Conservation (phyloP, 1,140 invertebrate genomes). For the Heliothis subflexa region DNA sequence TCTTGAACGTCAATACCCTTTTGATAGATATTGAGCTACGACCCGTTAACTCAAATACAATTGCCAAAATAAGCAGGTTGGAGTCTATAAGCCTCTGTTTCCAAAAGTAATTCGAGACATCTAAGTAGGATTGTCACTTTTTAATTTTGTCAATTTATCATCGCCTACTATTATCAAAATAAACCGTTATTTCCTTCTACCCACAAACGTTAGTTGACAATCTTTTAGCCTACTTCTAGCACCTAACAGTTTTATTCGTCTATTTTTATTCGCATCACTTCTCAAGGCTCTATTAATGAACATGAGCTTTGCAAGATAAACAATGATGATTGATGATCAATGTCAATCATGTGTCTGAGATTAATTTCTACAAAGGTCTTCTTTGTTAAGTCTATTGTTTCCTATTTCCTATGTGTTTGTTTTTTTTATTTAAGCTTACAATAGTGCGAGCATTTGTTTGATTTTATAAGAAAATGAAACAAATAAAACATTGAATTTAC, state of each 20-base stretch:
- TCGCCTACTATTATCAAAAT: conserved; percentile 13
- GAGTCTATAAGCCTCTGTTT: not conserved
- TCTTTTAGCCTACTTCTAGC: not conserved
- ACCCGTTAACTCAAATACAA: too few relatives aligned
- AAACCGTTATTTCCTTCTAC: not conserved
- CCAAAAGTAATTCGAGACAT: not conserved
- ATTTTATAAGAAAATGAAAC: too few relatives aligned
- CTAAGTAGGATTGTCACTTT: not conserved
- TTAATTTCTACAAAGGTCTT: not conserved
- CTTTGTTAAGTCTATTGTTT: too few relatives aligned
- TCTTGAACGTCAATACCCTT: too few relatives aligned
- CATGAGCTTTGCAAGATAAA: conserved; percentile 19
- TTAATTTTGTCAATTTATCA: not conserved
- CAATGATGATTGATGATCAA: conserved; percentile 41
- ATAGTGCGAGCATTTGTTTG: too few relatives aligned
- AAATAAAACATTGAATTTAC: too few relatives aligned
- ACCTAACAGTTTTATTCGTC: not conserved
- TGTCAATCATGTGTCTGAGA: conserved; percentile 11
- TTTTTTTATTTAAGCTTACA: too few relatives aligned
- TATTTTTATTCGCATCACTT: conserved; percentile 27
- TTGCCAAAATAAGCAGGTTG: too few relatives aligned
- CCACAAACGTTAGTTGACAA: not conserved
- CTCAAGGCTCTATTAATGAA: conserved; percentile 39
- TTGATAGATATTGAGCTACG: too few relatives aligned
- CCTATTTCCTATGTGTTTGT: too few relatives aligned